These are phyloP conservation scores for Fistularia commersonii DNA, from an alignment of 2,797 vertebrate species.

Conservation along the genomic window DNA sequence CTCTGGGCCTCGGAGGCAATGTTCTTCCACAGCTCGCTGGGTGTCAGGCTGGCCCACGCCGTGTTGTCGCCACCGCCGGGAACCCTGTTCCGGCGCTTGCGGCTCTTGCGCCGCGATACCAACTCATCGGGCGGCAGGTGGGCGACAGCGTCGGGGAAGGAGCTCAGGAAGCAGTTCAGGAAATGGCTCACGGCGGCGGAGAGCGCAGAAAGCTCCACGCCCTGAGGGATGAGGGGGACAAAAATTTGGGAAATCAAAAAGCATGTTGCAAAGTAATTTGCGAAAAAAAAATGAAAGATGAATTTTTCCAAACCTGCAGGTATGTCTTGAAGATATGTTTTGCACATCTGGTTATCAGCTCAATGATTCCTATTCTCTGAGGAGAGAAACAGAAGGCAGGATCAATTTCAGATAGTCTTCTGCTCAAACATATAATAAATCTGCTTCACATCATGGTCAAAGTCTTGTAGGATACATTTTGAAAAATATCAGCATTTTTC, in stretches of 20 bases:
- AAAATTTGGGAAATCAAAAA: no score
- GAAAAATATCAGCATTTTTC: no score
- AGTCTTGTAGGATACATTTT: no score
- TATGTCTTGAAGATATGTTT: conserved; percentile 99
- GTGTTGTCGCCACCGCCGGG: conserved; percentile 90
- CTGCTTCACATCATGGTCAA: no score
- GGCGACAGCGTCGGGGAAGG: conserved; percentile 91
- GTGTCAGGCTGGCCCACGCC: conserved; percentile 91
- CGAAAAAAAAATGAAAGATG: background rate
- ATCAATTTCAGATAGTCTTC: background rate
- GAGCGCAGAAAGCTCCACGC: conserved; percentile 92
- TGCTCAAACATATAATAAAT: background rate
- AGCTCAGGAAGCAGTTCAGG: conserved; percentile 97
- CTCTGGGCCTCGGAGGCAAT: conserved; percentile 87
- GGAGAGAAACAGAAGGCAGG: conserved; percentile 5
- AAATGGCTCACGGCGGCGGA: conserved; percentile 98
- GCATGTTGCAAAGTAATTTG: background rate
- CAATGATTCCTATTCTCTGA: conserved; percentile 94
- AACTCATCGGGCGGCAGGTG: conserved; percentile 93
- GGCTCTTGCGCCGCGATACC: conserved; percentile 92
- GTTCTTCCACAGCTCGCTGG: conserved; percentile 93
- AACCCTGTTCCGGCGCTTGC: conserved; percentile 90
- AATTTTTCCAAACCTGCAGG: conserved; percentile 85
- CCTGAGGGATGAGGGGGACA: conserved; percentile 60
- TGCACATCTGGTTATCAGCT: conserved; percentile 94